A percentile compares a stretch with the other conserved stretches of the same genome.
Conservation (phyloP, 2,797 vertebrate species). For the Hapalemur alaotrensis region DNA sequence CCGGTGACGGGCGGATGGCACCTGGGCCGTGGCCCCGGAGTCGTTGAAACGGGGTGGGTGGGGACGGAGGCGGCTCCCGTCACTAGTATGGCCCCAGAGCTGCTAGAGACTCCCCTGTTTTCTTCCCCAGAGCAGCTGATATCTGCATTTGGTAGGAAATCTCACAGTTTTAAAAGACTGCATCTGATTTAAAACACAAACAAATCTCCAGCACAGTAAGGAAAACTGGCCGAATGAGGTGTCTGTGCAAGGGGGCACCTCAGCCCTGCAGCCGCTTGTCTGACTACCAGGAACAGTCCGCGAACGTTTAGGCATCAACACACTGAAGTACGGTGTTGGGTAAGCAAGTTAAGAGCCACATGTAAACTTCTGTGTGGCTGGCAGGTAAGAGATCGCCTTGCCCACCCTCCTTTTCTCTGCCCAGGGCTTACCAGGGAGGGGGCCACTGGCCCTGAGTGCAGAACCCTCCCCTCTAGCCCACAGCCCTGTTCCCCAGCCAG, state of each 20-base stretch:
- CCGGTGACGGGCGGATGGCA: fast-evolving
- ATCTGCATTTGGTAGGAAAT: not conserved
- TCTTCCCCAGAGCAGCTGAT: not conserved
- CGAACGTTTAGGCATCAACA: fast-evolving
- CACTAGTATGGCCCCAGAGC: fast-evolving
- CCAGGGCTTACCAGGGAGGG: not conserved
- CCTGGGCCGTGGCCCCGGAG: not conserved
- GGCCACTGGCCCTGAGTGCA: too few species aligned
- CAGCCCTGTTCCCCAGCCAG: not conserved
- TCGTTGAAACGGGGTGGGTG: fast-evolving
- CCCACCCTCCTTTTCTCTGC: not conserved
- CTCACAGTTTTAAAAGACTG: not conserved
- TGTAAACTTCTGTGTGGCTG: not conserved
- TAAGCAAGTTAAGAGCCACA: not conserved
- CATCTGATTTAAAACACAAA: too few species aligned
- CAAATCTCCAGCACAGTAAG: not conserved
- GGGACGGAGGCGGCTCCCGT: fast-evolving
- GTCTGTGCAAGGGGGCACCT: fast-evolving
- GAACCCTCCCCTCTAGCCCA: too few species aligned
- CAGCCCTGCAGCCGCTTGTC: fast-evolving
- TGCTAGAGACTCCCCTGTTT: not conserved
- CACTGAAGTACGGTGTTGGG: fast-evolving
- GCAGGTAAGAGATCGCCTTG: not conserved
- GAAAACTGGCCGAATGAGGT: fast-evolving
- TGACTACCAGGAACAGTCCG: fast-evolving